Conservation (phyloP, 2,888 invertebrate species). For the Campaea margaritaria region DNA sequence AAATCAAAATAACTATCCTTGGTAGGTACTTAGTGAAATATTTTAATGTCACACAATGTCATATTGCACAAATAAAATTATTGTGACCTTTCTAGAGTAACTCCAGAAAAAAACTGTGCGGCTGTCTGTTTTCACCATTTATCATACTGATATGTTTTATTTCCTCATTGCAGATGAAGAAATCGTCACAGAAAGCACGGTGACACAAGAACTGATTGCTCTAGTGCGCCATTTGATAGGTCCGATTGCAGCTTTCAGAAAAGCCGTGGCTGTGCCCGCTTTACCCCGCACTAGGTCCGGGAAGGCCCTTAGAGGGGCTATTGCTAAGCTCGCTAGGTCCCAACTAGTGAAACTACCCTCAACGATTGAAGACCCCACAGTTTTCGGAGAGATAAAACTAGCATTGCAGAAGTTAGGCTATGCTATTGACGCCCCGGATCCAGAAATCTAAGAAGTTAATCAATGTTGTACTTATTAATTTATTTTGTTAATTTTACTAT, state of each 20-base stretch:
- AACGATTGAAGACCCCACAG: conserved; percentile 94
- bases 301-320: conserved; percentile 89
- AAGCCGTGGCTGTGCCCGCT: conserved; percentile 91
- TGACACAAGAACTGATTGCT: conserved; percentile 75
- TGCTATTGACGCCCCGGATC: conserved; percentile 89
- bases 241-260: conserved; percentile 95
- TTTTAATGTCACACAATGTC: too few relatives aligned
- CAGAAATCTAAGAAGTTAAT: conserved; percentile 63
- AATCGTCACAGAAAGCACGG: conserved; percentile 74
- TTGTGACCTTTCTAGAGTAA: too few relatives aligned
- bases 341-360: conserved; percentile 92
- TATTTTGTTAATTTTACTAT: neutral
- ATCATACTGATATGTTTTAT: neutral
- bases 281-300: conserved; percentile 95
- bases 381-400: conserved; percentile 91
- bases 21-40: too few relatives aligned
- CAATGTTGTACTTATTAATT: neutral
- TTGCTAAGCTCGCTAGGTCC: conserved; percentile 93
- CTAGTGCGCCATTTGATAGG: conserved; percentile 87
- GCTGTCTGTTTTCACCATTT: too few relatives aligned
- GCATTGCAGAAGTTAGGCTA: conserved; percentile 91
- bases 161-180: conserved; percentile 67
- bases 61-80: too few relatives aligned
- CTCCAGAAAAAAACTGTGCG: too few relatives aligned
- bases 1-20: too few relatives aligned